These are phyloP conservation scores for Pemphigus obesinymphae DNA, from an alignment of 1,140 invertebrate genomes.

Conservation along the genomic window DNA sequence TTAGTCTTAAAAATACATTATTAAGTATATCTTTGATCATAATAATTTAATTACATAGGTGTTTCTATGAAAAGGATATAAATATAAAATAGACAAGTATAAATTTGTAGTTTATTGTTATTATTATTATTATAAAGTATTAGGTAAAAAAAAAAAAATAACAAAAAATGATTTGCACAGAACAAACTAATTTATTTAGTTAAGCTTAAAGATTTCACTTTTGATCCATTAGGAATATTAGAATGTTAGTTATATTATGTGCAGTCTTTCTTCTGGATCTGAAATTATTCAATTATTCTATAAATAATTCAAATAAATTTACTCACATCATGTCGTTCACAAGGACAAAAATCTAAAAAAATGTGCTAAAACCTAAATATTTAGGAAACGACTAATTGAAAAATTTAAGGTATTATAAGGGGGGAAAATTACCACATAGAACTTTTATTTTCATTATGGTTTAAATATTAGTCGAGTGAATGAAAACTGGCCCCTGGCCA, in stretches of 20 bases:
- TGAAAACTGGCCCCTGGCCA: too few relatives aligned
- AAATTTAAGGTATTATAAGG: too few relatives aligned
- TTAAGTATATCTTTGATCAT: neutral
- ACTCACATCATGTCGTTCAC: too few relatives aligned
- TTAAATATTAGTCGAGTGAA: too few relatives aligned
- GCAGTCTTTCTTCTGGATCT: slow-evolving; percentile 34
- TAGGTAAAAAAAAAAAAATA: slow-evolving; percentile 25
- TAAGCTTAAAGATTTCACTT: neutral
- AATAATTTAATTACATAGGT: neutral
- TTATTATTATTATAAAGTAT: neutral
- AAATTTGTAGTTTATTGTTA: neutral
- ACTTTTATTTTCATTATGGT: too few relatives aligned
- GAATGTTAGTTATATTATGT: slow-evolving; percentile 25
- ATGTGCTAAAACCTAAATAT: too few relatives aligned
- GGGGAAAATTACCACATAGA: too few relatives aligned
- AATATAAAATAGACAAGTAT: neutral
- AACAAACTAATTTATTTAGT: neutral
- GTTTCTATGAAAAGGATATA: neutral
- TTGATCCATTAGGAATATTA: slow-evolving; percentile 9
- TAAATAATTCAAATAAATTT: too few relatives aligned
- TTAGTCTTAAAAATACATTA: neutral
- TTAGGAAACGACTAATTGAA: too few relatives aligned
- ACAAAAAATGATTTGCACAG: slow-evolving; percentile 5
- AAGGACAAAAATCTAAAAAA: too few relatives aligned
- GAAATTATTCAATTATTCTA: neutral